Evolutionary conservation across 2,113 vertebrate species (phyloP).

Genomic region (Erythrolamprus reginae): DNA sequence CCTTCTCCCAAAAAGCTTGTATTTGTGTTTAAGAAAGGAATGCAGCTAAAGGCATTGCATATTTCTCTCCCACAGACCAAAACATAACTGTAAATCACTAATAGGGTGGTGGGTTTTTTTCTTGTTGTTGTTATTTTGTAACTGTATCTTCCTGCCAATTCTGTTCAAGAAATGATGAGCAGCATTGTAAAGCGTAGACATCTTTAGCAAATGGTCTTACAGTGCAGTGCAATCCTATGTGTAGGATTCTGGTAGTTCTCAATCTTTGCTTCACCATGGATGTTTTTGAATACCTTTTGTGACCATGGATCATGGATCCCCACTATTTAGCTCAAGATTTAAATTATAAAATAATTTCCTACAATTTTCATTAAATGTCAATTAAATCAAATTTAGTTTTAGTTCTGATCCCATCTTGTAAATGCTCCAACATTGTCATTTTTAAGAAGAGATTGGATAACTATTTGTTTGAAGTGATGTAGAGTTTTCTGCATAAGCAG

Average conservation of each 20-base stretch:
- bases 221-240: neutral
- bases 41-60: neutral
- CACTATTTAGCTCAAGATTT: too few relatives aligned
- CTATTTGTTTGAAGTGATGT: too few relatives aligned
- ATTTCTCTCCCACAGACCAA: neutral
- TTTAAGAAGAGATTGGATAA: too few relatives aligned
- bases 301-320: too few relatives aligned
- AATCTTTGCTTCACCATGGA: too few relatives aligned
- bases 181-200: neutral
- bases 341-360: neutral
- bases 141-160: neutral
- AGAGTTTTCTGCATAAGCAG: too few relatives aligned
- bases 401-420: neutral
- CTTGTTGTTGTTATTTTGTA: conserved; percentile 4
- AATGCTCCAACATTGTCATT: too few relatives aligned
- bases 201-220: neutral
- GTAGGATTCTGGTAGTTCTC: too few relatives aligned
- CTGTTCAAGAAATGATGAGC: neutral
- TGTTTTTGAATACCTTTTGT: too few relatives aligned
- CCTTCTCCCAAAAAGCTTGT: neutral
- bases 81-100: conserved; percentile 13
- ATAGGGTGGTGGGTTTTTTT: neutral
- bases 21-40: neutral
- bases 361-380: neutral
- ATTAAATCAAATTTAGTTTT: neutral